Conservation (phyloP, 1,140 invertebrate species). For the Zaprionus kolodkinae region DNA sequence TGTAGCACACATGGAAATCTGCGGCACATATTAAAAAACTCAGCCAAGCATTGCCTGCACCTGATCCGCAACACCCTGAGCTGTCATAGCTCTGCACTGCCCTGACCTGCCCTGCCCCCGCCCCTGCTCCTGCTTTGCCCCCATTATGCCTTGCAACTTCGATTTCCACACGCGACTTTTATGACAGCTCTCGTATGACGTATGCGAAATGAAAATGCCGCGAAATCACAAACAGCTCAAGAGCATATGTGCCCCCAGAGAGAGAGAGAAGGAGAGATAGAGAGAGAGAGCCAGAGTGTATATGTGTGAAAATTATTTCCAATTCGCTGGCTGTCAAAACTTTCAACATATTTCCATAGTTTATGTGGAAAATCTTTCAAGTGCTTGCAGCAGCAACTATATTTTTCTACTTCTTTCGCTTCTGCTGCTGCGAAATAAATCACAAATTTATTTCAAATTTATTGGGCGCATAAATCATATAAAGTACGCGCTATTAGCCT, state of each 20-base stretch:
- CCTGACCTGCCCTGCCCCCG: background rate
- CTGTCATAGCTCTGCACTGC: background rate
- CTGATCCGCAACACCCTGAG: background rate
- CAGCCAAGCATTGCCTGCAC: slow-evolving; percentile 22
- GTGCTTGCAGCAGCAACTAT: background rate
- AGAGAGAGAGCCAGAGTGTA: background rate
- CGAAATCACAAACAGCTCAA: slow-evolving; percentile 17
- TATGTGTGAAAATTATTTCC: slow-evolving; percentile 43
- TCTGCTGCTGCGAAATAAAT: slow-evolving; percentile 28
- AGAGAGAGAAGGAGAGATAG: background rate
- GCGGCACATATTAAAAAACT: slow-evolving; percentile 48
- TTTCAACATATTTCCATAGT: slow-evolving; percentile 40
- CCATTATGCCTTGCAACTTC: slow-evolving; percentile 45
- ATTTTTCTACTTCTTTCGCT: slow-evolving; percentile 3
- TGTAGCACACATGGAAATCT: slow-evolving; percentile 23
- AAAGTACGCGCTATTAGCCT: background rate
- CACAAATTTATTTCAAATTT: slow-evolving; percentile 43
- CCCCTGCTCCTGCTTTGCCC: slow-evolving; percentile 8
- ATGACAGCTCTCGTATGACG: slow-evolving; percentile 48
- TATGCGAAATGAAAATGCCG: slow-evolving; percentile 71
- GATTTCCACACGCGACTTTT: slow-evolving; percentile 28
- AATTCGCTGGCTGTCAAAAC: slow-evolving; percentile 61
- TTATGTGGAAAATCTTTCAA: slow-evolving; percentile 40
- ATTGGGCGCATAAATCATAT: slow-evolving; percentile 43
- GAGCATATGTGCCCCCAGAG: slow-evolving; percentile 1